Conservation (phyloP, 2,797 vertebrate species). For the Lemur catta region DNA sequence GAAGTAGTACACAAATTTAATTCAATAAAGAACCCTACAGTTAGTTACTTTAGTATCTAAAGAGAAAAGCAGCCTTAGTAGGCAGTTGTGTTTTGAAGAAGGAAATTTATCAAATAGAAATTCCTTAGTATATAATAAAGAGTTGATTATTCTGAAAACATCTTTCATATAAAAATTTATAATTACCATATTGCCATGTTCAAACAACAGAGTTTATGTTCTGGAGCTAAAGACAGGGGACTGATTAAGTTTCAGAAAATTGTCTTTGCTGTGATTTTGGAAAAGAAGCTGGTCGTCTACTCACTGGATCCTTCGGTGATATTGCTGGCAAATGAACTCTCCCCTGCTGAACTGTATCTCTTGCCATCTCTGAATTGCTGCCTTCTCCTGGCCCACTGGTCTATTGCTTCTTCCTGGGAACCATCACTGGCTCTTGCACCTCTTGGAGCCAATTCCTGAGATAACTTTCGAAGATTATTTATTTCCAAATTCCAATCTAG, state of each 20-base stretch:
- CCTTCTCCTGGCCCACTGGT: conserved; percentile 89
- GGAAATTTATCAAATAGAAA: background rate
- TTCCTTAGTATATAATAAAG: background rate
- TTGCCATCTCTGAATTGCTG: conserved; percentile 91
- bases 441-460: conserved; percentile 77
- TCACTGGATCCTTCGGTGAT: conserved; percentile 91
- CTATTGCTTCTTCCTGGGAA: conserved; percentile 84
- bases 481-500: conserved; percentile 82
- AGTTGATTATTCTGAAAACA: conserved; percentile 6
- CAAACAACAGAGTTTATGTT: background rate
- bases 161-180: background rate
- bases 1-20: conserved; percentile 33
- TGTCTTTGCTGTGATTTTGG: background rate
- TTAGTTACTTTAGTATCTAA: background rate
- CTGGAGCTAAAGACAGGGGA: background rate
- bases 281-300: conserved; percentile 41
- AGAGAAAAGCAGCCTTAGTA: background rate
- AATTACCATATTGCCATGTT: background rate
- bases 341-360: conserved; percentile 89
- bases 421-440: conserved; percentile 78
- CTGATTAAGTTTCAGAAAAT: background rate
- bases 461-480: conserved; percentile 83
- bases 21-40: background rate
- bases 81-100: background rate
- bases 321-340: conserved; percentile 89